phyloP scores from a whole-genome alignment of 92 coral and sea anemone genomes.

The Actinernus sp. region DNA sequence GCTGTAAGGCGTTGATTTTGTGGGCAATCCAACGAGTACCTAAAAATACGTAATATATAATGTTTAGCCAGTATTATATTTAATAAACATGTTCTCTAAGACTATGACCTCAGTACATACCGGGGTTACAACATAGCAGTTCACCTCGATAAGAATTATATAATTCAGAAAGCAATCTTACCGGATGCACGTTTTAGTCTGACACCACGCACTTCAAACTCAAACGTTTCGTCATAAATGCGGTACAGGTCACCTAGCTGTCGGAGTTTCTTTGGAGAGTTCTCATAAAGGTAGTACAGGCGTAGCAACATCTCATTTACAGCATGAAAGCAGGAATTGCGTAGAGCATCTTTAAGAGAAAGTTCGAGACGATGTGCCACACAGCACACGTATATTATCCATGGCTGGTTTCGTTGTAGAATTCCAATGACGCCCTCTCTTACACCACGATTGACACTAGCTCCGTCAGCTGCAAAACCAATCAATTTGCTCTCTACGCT shows the following conservation, averaged over 20 bases:
- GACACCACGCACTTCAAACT: conserved; percentile 80
- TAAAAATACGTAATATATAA: conserved; percentile 4
- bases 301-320: conserved; percentile 72
- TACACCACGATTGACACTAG: conserved; percentile 52
- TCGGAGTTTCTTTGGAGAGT: conserved; percentile 81
- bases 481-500: conserved; percentile 53
- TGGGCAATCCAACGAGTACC: conserved; percentile 83
- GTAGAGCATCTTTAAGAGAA: no score
- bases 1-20: conserved; percentile 68
- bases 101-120: no score
- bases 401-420: conserved; percentile 41
- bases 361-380: conserved; percentile 82
- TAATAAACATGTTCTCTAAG: not conserved
- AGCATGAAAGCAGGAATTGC: conserved; percentile 57
- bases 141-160: no score
- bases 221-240: conserved; percentile 67
- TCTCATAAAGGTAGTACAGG: no score
- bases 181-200: conserved; percentile 75
- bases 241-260: conserved; percentile 73
- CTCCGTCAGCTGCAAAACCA: conserved; percentile 81
- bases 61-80: not conserved
- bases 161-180: conserved; percentile 31
- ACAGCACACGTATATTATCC: conserved; percentile 77
- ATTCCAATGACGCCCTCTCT: conserved; percentile 69
- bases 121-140: no score